Evolutionary conservation across 2,888 invertebrate genomes (phyloP).

Genomic region (Anodontia alba): DNA sequence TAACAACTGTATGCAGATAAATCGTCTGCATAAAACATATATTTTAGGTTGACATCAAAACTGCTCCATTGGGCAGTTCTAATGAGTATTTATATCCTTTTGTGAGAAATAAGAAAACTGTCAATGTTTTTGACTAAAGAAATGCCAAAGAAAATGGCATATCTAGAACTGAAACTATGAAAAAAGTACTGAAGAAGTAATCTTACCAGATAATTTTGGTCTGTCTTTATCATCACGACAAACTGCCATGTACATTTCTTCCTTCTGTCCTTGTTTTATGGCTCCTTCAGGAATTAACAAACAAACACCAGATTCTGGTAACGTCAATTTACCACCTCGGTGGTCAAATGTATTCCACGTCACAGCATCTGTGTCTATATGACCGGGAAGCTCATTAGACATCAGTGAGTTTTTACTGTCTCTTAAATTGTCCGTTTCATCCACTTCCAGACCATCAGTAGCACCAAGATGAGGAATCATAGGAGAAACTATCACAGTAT

Average conservation of each 20-base stretch:
- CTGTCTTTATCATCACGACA: conserved; percentile 96
- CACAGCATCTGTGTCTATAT: conserved; percentile 86
- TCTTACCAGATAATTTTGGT: conserved; percentile 91
- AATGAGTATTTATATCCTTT: too few relatives aligned
- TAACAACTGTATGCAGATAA: too few relatives aligned
- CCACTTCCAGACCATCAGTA: conserved; percentile 38
- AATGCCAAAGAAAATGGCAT: too few relatives aligned
- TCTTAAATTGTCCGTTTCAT: conserved; percentile 70
- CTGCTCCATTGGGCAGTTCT: too few relatives aligned
- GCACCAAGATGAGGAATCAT: neutral
- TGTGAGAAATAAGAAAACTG: too few relatives aligned
- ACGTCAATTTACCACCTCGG: conserved; percentile 85
- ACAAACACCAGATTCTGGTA: conserved; percentile 89
- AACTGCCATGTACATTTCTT: conserved; percentile 95
- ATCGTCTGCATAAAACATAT: too few relatives aligned
- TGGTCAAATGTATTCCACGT: conserved; percentile 86
- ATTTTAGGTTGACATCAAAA: too few relatives aligned
- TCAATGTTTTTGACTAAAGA: too few relatives aligned
- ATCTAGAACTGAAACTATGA: too few relatives aligned
- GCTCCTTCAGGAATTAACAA: conserved; percentile 95
- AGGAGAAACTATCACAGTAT: conserved; percentile 10
- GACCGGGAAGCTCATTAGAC: conserved; percentile 79
- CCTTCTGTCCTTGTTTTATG: conserved; percentile 91
- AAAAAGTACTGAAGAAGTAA: too few relatives aligned
- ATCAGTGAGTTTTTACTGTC: conserved; percentile 80